phyloP scores from a whole-genome alignment of 2,797 vertebrate species.

The Pygocentrus nattereri region DNA sequence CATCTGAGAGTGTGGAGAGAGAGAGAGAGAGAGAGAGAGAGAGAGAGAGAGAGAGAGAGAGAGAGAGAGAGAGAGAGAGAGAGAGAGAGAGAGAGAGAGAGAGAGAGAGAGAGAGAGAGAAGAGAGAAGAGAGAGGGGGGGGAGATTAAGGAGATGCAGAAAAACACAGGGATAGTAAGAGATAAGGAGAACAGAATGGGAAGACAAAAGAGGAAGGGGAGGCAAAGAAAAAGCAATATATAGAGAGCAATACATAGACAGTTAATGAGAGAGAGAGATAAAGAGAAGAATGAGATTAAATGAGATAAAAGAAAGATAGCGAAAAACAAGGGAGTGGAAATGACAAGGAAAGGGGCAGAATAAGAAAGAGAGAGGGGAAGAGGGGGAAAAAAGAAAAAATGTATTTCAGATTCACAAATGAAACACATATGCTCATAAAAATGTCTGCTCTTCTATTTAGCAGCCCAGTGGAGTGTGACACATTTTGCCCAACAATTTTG shows the following conservation, averaged over 20 bases:
- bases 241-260: too few relatives aligned
- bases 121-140: not conserved
- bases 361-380: slow-evolving; percentile 7
- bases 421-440: not conserved
- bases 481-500: not conserved
- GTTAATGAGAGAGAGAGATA: too few relatives aligned
- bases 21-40: slow-evolving; percentile 8
- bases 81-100: too few relatives aligned
- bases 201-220: not conserved
- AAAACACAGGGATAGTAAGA: not conserved
- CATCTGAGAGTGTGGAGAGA: not conserved
- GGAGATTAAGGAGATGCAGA: too few relatives aligned
- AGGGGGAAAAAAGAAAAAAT: not conserved
- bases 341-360: not conserved
- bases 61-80: not conserved
- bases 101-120: not conserved
- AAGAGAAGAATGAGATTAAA: too few relatives aligned
- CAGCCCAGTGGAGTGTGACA: slow-evolving; percentile 23
- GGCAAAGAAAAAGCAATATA: too few relatives aligned
- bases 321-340: not conserved
- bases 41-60: not conserved
- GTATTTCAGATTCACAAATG: not conserved
- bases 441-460: not conserved
- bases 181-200: not conserved
- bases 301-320: slow-evolving; percentile 5